phyloP scores from a whole-genome alignment of 2,888 invertebrate species.

The Cheilosia vernalis region DNA sequence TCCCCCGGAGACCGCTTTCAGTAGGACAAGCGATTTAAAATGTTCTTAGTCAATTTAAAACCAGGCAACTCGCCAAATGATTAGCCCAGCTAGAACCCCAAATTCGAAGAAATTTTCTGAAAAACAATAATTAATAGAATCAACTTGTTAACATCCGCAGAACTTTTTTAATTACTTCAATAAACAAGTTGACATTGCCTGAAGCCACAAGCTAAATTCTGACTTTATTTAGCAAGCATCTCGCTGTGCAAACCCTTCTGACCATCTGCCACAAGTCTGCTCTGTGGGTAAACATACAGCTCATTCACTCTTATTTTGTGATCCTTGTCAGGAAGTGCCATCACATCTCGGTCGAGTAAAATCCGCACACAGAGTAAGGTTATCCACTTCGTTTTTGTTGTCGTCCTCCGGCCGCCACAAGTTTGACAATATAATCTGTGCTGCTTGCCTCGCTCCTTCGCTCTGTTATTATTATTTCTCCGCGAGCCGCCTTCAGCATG shows the following conservation, averaged over 20 bases:
- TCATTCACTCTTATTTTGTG: conserved; percentile 35
- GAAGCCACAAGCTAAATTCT: conserved; percentile 6
- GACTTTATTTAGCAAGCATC: conserved; percentile 32
- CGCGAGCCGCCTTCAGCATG: neutral
- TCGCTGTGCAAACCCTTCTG: conserved; percentile 2
- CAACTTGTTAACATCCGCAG: neutral
- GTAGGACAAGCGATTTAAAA: too few species aligned
- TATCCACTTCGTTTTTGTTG: conserved; percentile 16
- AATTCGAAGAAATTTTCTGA: neutral
- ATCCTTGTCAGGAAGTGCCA: conserved; percentile 59
- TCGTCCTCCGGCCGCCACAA: conserved; percentile 50
- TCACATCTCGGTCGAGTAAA: conserved; percentile 45
- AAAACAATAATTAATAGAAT: neutral
- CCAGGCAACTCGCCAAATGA: too few species aligned
- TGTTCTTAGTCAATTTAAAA: too few species aligned
- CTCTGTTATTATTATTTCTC: conserved; percentile 41
- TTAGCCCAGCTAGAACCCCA: too few species aligned
- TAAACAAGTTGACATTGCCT: conserved; percentile 58
- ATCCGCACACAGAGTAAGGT: conserved; percentile 42
- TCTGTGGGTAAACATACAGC: conserved; percentile 8
- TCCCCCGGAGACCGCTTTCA: too few species aligned
- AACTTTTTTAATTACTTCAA: conserved; percentile 62
- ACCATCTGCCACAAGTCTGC: conserved; percentile 39
- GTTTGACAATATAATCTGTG: conserved; percentile 69
- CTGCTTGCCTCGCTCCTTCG: conserved; percentile 2